A percentile compares a stretch with the other conserved stretches of the same genome.
Conservation (phyloP, 2,888 invertebrate species). For the Griposia aprilina region DNA sequence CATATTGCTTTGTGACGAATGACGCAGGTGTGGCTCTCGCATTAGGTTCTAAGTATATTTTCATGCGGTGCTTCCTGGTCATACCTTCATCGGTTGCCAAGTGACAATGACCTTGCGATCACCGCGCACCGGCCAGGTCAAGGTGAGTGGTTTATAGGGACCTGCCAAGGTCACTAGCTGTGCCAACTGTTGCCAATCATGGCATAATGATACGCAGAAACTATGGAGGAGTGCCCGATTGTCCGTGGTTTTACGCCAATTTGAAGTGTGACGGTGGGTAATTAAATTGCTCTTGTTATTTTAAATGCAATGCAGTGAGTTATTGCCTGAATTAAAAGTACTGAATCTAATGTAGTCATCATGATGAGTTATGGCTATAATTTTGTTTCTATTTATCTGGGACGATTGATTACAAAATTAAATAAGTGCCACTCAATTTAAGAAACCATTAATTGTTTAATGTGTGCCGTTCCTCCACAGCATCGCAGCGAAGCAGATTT, state of each 20-base stretch:
- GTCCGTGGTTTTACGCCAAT: conserved; percentile 26
- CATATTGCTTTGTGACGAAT: not conserved
- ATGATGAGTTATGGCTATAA: not conserved
- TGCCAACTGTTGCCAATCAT: conserved; percentile 71
- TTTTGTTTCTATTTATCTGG: not conserved
- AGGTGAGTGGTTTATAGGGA: conserved; percentile 75
- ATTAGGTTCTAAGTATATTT: conserved; percentile 45
- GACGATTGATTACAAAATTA: not conserved
- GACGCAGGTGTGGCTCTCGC: conserved; percentile 3
- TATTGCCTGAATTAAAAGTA: not conserved
- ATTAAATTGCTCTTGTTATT: conserved; percentile 6
- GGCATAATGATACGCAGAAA: conserved; percentile 52
- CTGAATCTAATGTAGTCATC: not conserved
- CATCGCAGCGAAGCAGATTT: not conserved
- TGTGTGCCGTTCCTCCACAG: not conserved
- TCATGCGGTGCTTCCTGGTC: conserved; percentile 41
- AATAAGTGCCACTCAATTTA: not conserved
- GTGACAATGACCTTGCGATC: conserved; percentile 77
- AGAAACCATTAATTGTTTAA: not conserved
- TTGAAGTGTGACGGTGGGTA: conserved; percentile 28
- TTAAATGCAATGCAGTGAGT: not conserved
- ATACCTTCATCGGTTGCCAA: conserved; percentile 64
- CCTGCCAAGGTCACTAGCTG: conserved; percentile 74
- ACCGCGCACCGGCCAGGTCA: conserved; percentile 72
- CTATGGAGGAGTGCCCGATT: conserved; percentile 42